Evolutionary conservation across 1,140 invertebrate species (phyloP).

Genomic region (Neodiprion virginianus): DNA sequence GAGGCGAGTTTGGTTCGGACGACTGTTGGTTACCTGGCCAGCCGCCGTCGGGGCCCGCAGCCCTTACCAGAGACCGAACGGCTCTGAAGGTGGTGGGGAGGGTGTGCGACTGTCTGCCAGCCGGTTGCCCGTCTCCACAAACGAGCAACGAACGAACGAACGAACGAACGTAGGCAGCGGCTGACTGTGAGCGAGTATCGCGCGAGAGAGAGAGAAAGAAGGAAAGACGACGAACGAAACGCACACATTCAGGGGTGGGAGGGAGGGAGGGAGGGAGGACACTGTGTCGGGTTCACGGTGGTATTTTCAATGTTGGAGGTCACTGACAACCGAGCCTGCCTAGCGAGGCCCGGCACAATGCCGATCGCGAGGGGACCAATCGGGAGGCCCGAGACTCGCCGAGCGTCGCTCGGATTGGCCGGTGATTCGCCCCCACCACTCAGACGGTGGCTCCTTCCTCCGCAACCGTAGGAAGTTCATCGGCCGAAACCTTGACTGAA

Average conservation of each 20-base stretch:
- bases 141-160: too few species aligned
- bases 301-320: conserved; percentile 70
- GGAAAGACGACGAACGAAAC: conserved; percentile 28
- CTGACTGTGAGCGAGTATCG: not conserved
- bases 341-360: conserved; percentile 22
- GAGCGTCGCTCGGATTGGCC: conserved; percentile 46
- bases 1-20: conserved; percentile 54
- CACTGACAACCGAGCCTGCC: conserved; percentile 61
- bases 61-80: conserved; percentile 47
- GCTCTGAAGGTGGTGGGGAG: conserved; percentile 46
- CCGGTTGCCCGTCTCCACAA: too few species aligned
- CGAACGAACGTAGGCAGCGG: too few species aligned
- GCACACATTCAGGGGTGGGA: conserved; percentile 20
- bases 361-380: conserved; percentile 38
- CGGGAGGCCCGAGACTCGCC: conserved; percentile 25
- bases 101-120: conserved; percentile 31
- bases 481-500: conserved; percentile 75
- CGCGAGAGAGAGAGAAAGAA: conserved; percentile 14
- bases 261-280: conserved; percentile 34
- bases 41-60: conserved; percentile 39
- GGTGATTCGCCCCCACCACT: conserved; percentile 14
- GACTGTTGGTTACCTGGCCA: conserved; percentile 55
- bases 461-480: conserved; percentile 62
- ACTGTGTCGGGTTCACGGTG: conserved; percentile 62
- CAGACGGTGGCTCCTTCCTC: conserved; percentile 19